Evolutionary conservation across 2,113 vertebrate genomes (phyloP), one percentile per base, ranked within the genome.

Genomic region (Esox niger): DNA sequence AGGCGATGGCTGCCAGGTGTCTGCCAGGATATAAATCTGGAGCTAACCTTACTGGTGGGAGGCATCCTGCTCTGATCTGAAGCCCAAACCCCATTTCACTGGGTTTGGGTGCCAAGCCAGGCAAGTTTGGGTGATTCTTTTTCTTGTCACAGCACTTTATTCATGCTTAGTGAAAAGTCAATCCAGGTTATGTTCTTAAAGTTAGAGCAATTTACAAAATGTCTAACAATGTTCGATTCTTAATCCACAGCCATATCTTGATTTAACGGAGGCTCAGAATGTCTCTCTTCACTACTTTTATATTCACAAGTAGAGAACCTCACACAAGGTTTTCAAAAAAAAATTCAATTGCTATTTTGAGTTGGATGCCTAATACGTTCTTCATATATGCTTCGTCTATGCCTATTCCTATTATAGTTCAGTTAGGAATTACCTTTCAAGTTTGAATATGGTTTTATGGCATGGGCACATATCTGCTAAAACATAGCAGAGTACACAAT

Each of bases 1-100:
- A 68, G 74, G 66, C 65, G 68, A 70, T 1, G 66, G 47, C 65
- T 68, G 47, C 64, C 63, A 49, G 68, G 78, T 77, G 60, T 68
- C 35, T 43, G 68, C 26, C 20, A 72, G 66, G 46, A 67, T 13
- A 31, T 20, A 56, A 66, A 74, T 26, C 27, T 54, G 29, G 20
- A 62, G 58, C 64, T 55, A 52, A 57, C 55, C 55, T 57, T 49
- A 59, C 17, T 54, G 20, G 70, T 13, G 70, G 58, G 49, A 68
- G 60, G 73, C 69, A 5, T 27, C 27, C 32, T 49, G 52, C 64
- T 69, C 65, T 63, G 66, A 80, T 71, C 62, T 61, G 30, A 55
- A 64, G 2, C 62, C 76, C 38, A 30, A 55, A 70, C 62, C 54
- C 60, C 70, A 13, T 29, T 9, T 11, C 23, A 20, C 49, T 21